phyloP scores from a whole-genome alignment of 2,797 vertebrate species.

The Cyclura pinguis region DNA sequence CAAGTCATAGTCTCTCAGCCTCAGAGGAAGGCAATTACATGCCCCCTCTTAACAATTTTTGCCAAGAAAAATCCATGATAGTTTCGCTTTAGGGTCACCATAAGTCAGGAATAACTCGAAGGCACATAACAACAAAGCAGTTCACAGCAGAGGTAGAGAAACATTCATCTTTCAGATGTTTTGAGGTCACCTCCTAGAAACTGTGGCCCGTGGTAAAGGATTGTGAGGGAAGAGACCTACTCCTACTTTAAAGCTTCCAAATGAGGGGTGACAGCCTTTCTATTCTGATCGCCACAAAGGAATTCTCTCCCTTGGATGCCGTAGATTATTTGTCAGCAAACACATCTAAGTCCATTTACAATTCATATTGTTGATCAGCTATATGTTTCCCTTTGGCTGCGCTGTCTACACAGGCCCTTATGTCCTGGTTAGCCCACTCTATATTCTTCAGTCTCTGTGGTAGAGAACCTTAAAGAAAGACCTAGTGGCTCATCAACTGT shows the following conservation, averaged over 20 bases:
- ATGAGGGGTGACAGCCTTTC: not conserved
- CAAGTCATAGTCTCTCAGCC: no score
- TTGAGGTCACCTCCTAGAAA: not conserved
- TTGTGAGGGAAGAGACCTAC: not conserved
- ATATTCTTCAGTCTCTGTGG: not conserved
- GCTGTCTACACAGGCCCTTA: not conserved
- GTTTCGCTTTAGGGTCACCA: no score
- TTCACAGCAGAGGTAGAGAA: not conserved
- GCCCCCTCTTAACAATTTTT: no score
- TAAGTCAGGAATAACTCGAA: no score
- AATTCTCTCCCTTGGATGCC: not conserved
- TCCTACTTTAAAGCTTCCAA: not conserved
- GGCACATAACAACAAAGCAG: no score
- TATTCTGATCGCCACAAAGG: not conserved
- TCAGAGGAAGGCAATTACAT: no score
- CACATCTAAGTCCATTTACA: not conserved
- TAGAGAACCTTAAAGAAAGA: conserved; percentile 3
- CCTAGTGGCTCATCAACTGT: conserved; percentile 23
- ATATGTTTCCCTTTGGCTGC: not conserved
- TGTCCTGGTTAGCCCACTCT: no score
- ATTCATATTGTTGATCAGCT: not conserved
- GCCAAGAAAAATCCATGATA: no score
- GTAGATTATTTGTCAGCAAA: not conserved
- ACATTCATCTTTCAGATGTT: not conserved
- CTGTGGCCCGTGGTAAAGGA: not conserved